These are phyloP conservation scores for Ametastegia equiseti DNA, from an alignment of 2,888 invertebrate species.

Conservation along the genomic window DNA sequence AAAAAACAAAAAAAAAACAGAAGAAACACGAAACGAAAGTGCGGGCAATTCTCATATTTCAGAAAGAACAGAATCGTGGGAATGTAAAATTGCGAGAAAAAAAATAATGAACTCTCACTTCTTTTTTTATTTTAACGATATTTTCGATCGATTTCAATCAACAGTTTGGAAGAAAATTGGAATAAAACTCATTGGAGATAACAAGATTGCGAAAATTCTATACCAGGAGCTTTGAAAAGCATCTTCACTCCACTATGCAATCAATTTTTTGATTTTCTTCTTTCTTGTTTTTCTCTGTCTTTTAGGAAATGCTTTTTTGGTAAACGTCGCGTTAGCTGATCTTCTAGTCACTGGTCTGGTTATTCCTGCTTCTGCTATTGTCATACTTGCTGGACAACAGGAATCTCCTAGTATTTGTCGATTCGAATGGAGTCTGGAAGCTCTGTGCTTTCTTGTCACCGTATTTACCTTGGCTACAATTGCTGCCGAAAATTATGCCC, in stretches of 20 bases:
- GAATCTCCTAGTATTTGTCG: slow-evolving; percentile 80
- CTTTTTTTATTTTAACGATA: too few species aligned
- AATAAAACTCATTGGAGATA: too few species aligned
- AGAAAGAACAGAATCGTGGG: background rate
- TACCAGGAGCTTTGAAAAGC: too few species aligned
- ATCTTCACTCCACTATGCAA: too few species aligned
- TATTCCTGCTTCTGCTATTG: slow-evolving; percentile 84
- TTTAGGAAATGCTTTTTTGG: slow-evolving; percentile 84
- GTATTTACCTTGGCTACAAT: slow-evolving; percentile 81
- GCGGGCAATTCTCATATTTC: background rate
- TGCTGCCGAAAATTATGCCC: slow-evolving; percentile 83
- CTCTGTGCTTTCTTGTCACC: slow-evolving; percentile 83
- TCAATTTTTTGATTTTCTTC: background rate
- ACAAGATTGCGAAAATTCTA: too few species aligned
- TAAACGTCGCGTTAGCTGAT: slow-evolving; percentile 85
- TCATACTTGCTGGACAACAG: slow-evolving; percentile 82
- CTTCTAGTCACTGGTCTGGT: slow-evolving; percentile 83
- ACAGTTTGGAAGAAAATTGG: too few species aligned
- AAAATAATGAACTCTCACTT: background rate
- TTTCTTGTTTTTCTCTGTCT: slow-evolving; percentile 45
- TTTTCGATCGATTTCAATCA: too few species aligned
- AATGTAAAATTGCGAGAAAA: background rate
- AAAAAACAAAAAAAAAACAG: background rate
- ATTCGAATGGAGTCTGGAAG: slow-evolving; percentile 83
- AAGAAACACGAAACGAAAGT: background rate